These are phyloP conservation scores for Nomada flava DNA, from an alignment of 2,888 invertebrate genomes.

Conservation along the genomic window DNA sequence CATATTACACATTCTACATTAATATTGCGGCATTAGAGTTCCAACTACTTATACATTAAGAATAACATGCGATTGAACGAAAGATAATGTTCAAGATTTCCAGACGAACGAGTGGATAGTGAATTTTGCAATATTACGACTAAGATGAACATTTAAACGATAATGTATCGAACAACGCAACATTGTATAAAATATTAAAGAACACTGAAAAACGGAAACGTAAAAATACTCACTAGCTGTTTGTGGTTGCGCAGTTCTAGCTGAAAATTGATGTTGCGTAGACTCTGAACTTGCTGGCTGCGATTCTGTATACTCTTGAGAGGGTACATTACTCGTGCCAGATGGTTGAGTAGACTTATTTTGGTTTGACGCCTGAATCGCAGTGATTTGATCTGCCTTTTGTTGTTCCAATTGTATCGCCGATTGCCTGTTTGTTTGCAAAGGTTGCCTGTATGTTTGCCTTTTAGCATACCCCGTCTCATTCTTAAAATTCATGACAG, in stretches of 20 bases:
- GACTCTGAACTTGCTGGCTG: slow-evolving; percentile 54
- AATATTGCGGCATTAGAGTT: too few relatives aligned
- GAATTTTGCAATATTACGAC: too few relatives aligned
- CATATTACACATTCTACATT: too few relatives aligned
- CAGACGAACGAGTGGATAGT: too few relatives aligned
- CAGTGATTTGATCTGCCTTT: slow-evolving; percentile 52
- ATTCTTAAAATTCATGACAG: slow-evolving; percentile 95
- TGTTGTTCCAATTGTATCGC: slow-evolving; percentile 43
- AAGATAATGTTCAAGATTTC: too few relatives aligned
- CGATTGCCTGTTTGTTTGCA: slow-evolving; percentile 49
- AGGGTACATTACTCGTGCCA: slow-evolving; percentile 7
- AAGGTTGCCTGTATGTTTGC: slow-evolving; percentile 76
- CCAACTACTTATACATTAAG: too few relatives aligned
- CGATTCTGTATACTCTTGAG: slow-evolving; percentile 64
- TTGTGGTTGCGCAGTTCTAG: slow-evolving; percentile 55
- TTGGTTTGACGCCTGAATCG: slow-evolving; percentile 52
- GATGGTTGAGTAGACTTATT: slow-evolving; percentile 52
- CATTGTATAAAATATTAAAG: too few relatives aligned
- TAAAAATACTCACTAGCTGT: slow-evolving; percentile 58
- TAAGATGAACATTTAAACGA: too few relatives aligned
- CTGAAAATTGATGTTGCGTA: slow-evolving; percentile 45
- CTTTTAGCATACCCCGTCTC: slow-evolving; percentile 94
- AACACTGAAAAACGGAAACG: too few relatives aligned
- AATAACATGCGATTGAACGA: too few relatives aligned
- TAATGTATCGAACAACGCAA: too few relatives aligned